phyloP scores from a whole-genome alignment of 2,797 vertebrate species.

The Agapornis canus region DNA sequence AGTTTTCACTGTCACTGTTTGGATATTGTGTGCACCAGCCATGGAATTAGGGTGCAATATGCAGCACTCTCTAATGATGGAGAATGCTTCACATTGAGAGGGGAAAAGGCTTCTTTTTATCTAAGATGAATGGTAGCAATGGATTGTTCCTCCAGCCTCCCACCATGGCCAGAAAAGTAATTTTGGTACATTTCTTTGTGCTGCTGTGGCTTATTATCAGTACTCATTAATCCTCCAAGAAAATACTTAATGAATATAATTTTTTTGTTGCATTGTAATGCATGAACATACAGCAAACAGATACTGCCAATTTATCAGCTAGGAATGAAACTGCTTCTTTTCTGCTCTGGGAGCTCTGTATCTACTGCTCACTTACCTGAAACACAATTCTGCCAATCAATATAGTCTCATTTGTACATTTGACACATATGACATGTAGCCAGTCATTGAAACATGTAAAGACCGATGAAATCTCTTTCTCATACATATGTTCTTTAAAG shows the following conservation, averaged over 20 bases:
- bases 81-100: neutral
- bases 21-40: neutral
- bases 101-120: neutral
- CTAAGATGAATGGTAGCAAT: conserved; percentile 61
- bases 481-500: neutral
- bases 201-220: conserved; percentile 37
- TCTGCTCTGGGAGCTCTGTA: conserved; percentile 30
- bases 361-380: conserved; percentile 31
- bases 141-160: conserved; percentile 11
- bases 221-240: conserved; percentile 68
- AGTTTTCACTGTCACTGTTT: neutral
- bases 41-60: neutral
- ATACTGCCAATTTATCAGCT: conserved; percentile 57
- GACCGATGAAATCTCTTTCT: neutral
- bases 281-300: neutral
- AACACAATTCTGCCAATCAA: conserved; percentile 12
- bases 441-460: neutral
- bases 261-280: conserved; percentile 61
- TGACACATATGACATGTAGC: neutral
- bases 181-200: conserved; percentile 30
- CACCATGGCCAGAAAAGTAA: conserved; percentile 4
- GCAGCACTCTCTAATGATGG: neutral
- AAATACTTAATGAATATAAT: conserved; percentile 72
- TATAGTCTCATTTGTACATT: neutral
- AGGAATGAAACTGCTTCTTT: conserved; percentile 52